Conservation (phyloP, 2,888 invertebrate species). For the Alloscopus bannaensis region DNA sequence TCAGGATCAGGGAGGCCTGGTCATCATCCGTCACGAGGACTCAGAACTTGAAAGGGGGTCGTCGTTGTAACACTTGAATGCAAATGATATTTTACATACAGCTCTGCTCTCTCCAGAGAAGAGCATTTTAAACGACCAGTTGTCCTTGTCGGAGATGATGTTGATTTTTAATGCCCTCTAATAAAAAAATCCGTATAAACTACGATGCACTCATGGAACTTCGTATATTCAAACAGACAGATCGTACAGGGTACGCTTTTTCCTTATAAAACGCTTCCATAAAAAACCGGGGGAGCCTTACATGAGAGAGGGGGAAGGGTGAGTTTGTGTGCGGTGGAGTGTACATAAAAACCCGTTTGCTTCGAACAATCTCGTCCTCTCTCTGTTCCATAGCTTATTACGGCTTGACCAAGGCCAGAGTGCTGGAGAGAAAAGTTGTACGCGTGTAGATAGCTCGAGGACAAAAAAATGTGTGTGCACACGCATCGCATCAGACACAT, state of each 20-base stretch:
- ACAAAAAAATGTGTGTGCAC: constrained; percentile 5
- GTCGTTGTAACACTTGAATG: too few species aligned
- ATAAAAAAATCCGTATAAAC: too few species aligned
- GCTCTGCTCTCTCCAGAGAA: too few species aligned
- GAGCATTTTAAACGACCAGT: constrained; percentile 42
- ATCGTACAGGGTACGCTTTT: too few species aligned
- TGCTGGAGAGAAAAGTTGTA: constrained; percentile 4
- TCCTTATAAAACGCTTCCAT: too few species aligned
- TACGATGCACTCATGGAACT: too few species aligned
- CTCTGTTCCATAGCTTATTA: background rate
- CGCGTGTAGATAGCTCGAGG: background rate
- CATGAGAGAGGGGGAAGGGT: constrained; percentile 34
- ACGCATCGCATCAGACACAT: constrained; percentile 26
- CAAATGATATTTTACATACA: too few species aligned
- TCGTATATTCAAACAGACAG: too few species aligned
- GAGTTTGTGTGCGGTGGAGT: too few species aligned
- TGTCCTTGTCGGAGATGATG: constrained; percentile 47
- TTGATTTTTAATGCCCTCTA: too few species aligned
- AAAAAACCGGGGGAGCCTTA: constrained; percentile 47
- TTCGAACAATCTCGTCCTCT: constrained; percentile 19
- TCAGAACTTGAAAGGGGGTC: too few species aligned
- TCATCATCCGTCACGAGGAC: too few species aligned
- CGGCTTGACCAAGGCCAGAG: constrained; percentile 44
- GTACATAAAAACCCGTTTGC: constrained; percentile 41
- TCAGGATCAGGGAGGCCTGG: background rate